A percentile compares a stretch with the other conserved stretches of the same genome.
Evolutionary conservation across 2,113 vertebrate genomes (phyloP).

Genomic region (Salvelinus sp.): DNA sequence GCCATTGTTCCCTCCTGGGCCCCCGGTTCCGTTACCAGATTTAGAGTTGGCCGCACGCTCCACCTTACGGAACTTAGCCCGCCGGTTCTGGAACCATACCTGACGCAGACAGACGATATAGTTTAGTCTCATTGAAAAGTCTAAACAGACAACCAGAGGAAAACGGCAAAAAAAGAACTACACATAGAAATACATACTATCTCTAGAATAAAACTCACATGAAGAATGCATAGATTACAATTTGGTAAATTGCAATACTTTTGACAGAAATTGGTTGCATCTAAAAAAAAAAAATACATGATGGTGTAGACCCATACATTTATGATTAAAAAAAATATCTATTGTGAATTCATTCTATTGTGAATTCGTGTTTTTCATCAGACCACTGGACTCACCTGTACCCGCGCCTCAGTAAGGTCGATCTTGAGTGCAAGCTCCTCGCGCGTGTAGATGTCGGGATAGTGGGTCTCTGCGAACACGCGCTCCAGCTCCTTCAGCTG

Average conservation of each 20-base stretch:
- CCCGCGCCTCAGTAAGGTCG: constrained; percentile 91
- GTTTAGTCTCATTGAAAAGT: not conserved
- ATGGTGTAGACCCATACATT: not conserved
- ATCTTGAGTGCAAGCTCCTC: constrained; percentile 96
- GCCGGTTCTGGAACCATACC: constrained; percentile 97
- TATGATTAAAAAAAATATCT: not conserved
- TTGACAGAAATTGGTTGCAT: not conserved
- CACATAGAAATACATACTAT: not conserved
- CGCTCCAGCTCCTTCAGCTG: constrained; percentile 95
- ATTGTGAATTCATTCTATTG: not conserved
- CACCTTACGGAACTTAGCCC: constrained; percentile 83
- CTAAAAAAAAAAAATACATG: not conserved
- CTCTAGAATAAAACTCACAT: not conserved
- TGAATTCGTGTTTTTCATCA: not conserved
- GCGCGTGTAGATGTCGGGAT: constrained; percentile 90
- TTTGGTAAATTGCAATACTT: not conserved
- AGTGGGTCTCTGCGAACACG: constrained; percentile 92
- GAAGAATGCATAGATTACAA: too few relatives aligned
- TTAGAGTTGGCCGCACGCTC: too few relatives aligned
- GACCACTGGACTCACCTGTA: constrained; percentile 80
- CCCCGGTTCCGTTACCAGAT: constrained; percentile 86
- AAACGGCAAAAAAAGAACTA: not conserved
- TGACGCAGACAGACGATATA: constrained; percentile 52
- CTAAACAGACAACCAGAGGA: not conserved
- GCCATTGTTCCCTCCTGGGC: constrained; percentile 52